These are phyloP conservation scores for Tanytarsus gracilentus DNA, from an alignment of 2,888 invertebrate genomes.

Conservation along the genomic window DNA sequence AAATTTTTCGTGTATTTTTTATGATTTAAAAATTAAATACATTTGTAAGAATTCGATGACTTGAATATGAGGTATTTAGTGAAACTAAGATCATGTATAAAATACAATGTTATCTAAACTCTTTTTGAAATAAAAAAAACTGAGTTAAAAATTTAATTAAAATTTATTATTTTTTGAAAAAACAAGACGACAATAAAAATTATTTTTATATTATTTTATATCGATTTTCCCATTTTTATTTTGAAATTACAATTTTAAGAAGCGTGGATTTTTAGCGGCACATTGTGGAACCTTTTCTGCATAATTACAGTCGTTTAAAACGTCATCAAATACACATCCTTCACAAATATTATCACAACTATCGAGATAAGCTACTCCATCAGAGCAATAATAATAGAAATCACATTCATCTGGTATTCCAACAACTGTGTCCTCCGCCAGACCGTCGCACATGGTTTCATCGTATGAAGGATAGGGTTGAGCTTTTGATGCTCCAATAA, in stretches of 20 bases:
- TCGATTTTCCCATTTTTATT: too few relatives aligned
- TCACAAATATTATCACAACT: neutral
- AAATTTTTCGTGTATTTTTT: too few relatives aligned
- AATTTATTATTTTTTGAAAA: too few relatives aligned
- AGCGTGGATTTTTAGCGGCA: neutral
- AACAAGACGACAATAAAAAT: too few relatives aligned
- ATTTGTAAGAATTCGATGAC: too few relatives aligned
- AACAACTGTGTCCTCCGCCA: neutral
- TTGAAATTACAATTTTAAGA: neutral
- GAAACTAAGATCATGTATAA: too few relatives aligned
- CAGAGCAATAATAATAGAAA: neutral
- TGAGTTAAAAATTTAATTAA: too few relatives aligned
- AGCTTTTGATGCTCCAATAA: neutral
- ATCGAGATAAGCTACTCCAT: neutral
- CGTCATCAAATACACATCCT: neutral
- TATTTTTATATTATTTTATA: too few relatives aligned
- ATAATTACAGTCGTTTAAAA: neutral
- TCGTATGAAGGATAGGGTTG: neutral
- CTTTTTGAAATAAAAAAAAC: too few relatives aligned
- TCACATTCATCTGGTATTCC: neutral
- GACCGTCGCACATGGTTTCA: constrained; percentile 1
- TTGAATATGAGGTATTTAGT: too few relatives aligned
- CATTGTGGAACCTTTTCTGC: neutral
- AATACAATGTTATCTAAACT: too few relatives aligned
- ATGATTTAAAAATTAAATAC: too few relatives aligned